Evolutionary conservation across 2,888 invertebrate species (phyloP).

Genomic region (Tortrix viridana): DNA sequence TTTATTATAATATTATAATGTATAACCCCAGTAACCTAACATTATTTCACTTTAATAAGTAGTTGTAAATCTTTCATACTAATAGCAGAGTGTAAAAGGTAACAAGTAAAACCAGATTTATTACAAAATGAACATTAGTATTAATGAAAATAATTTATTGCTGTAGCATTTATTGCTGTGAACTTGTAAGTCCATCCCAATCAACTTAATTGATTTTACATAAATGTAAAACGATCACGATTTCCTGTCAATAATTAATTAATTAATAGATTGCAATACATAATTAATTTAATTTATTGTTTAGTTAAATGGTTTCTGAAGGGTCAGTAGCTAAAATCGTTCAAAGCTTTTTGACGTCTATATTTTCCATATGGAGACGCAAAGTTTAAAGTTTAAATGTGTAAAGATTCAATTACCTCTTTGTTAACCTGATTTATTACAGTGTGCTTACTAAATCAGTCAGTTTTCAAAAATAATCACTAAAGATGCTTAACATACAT

Average conservation of each 20-base stretch:
- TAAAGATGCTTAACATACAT: neutral
- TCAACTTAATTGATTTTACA: slow-evolving; percentile 13
- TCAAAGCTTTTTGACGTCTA: too few species aligned
- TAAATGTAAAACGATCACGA: slow-evolving; percentile 16
- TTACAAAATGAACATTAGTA: slow-evolving; percentile 26
- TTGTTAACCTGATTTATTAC: too few species aligned
- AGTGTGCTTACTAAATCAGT: too few species aligned
- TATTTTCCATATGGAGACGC: too few species aligned
- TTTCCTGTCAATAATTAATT: slow-evolving; percentile 12
- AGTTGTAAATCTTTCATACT: slow-evolving; percentile 2
- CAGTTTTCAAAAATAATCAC: neutral
- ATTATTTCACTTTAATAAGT: neutral
- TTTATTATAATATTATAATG: too few species aligned
- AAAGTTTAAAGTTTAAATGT: too few species aligned
- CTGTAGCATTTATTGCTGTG: too few species aligned
- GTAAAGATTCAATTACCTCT: too few species aligned
- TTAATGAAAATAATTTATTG: slow-evolving; percentile 24
- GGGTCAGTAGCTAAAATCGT: too few species aligned
- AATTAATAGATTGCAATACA: slow-evolving; percentile 12
- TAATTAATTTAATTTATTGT: neutral
- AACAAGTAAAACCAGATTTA: slow-evolving; percentile 14
- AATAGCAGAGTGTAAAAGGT: slow-evolving; percentile 13
- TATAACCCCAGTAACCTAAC: too few species aligned
- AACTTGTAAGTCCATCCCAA: slow-evolving; percentile 19
- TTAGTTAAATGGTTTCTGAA: too few species aligned